Percentiles rank a stretch among this genome's conserved stretches.
phyloP scores from a whole-genome alignment of 2,113 vertebrate genomes.

The Xiphophorus couchianus region DNA sequence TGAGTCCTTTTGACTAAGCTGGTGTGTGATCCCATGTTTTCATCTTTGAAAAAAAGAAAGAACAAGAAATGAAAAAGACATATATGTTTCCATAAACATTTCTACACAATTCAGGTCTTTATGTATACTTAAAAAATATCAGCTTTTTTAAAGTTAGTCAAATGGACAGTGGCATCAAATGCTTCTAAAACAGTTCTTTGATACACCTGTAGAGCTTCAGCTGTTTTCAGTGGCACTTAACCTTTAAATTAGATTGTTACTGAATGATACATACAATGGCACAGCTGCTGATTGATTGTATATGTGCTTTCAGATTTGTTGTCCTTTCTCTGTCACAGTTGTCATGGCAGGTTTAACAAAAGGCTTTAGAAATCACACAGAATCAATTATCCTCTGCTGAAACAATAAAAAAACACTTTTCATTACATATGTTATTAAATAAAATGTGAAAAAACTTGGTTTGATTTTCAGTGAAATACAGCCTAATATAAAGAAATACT shows the following conservation, averaged over 20 bases:
- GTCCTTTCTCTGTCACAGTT: neutral
- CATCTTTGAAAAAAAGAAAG: conserved; percentile 13
- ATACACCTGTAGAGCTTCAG: conserved; percentile 16
- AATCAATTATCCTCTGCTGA: neutral
- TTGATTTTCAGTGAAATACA: too few relatives aligned
- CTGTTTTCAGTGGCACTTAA: neutral
- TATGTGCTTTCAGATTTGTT: neutral
- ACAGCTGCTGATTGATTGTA: neutral
- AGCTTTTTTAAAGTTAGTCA: conserved; percentile 39
- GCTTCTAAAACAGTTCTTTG: neutral
- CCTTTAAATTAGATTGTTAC: conserved; percentile 12
- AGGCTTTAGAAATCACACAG: neutral
- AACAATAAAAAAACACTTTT: too few relatives aligned
- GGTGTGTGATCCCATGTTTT: conserved; percentile 38
- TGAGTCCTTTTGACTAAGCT: conserved; percentile 19
- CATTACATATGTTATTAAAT: too few relatives aligned
- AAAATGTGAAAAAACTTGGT: too few relatives aligned
- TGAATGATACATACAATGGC: neutral
- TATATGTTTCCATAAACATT: neutral
- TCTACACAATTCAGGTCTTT: neutral
- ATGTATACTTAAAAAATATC: neutral
- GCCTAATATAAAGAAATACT: too few relatives aligned
- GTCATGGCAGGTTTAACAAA: neutral
- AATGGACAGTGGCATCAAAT: conserved; percentile 41
- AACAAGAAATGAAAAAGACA: conserved; percentile 20